phyloP scores from a whole-genome alignment of 2,113 vertebrate species.

The Cheilinus undulatus region DNA sequence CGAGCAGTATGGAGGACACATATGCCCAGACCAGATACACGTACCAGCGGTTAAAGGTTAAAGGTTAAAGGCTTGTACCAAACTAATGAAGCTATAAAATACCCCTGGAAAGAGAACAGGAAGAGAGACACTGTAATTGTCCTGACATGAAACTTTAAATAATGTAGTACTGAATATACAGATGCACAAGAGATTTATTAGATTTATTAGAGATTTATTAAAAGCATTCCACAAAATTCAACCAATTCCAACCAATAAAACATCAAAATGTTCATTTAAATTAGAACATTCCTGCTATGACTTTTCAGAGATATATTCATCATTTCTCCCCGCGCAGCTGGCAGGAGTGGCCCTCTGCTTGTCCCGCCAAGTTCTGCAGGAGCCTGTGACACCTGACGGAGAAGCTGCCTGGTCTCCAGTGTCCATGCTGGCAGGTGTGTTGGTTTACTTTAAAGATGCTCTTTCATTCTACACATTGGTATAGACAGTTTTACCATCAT shows the following conservation, averaged over 20 bases:
- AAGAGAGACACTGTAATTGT: no score
- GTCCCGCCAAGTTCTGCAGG: constrained; percentile 80
- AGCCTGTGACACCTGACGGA: constrained; percentile 63
- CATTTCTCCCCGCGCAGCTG: constrained; percentile 84
- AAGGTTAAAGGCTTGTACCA: constrained; percentile 78
- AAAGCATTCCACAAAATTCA: no score
- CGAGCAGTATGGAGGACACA: constrained; percentile 69
- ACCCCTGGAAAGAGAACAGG: constrained; percentile 47
- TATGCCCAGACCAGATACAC: constrained; percentile 78
- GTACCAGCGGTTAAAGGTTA: constrained; percentile 80
- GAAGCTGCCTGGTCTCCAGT: constrained; percentile 76
- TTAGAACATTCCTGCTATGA: no score
- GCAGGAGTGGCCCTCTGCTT: constrained; percentile 86
- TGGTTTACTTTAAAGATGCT: not conserved
- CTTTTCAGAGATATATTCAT: no score
- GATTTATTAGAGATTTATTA: no score
- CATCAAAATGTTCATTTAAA: no score
- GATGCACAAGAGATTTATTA: no score
- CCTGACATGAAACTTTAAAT: no score
- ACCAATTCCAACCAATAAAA: no score
- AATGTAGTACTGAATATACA: not conserved
- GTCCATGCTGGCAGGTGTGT: constrained; percentile 84
- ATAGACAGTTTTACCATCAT: no score
- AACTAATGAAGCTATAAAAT: constrained; percentile 76
- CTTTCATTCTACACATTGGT: no score